These are phyloP conservation scores for Mugil cephalus DNA, from an alignment of 2,113 vertebrate species.

Conservation along the genomic window DNA sequence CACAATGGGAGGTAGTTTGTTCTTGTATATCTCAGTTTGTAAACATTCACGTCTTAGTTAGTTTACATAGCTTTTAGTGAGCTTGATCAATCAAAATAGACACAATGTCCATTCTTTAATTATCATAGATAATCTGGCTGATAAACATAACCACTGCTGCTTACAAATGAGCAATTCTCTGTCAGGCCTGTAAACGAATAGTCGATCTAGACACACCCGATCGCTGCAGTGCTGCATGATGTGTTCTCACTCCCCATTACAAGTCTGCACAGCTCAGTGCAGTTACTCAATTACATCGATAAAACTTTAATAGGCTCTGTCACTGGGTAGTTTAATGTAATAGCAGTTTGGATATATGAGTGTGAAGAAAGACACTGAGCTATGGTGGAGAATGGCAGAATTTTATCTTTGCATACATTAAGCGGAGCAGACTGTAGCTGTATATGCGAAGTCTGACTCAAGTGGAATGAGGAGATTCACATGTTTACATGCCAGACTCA, in stretches of 20 bases:
- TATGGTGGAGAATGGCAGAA: conserved; percentile 6
- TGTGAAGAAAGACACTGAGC: not conserved
- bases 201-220: not conserved
- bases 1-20: not conserved
- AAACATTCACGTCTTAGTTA: conserved; percentile 40
- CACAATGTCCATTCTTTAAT: conserved; percentile 19
- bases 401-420: conserved; percentile 7
- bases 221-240: not conserved
- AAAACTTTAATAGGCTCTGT: conserved; percentile 32
- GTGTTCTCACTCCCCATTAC: conserved; percentile 11
- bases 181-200: conserved; percentile 7
- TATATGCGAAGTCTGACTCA: not conserved
- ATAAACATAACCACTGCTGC: conserved; percentile 10
- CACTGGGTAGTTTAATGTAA: conserved; percentile 28
- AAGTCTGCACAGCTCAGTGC: conserved; percentile 45
- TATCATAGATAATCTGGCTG: conserved; percentile 2
- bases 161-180: not conserved
- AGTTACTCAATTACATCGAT: conserved; percentile 50
- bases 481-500: not conserved
- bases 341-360: not conserved
- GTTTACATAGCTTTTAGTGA: conserved; percentile 49
- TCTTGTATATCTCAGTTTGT: conserved; percentile 12
- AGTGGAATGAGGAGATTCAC: not conserved
- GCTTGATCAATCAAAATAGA: too few species aligned
- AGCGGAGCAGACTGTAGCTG: not conserved